phyloP scores from a whole-genome alignment of 2,113 vertebrate species.

The Heloderma charlesbogerti region DNA sequence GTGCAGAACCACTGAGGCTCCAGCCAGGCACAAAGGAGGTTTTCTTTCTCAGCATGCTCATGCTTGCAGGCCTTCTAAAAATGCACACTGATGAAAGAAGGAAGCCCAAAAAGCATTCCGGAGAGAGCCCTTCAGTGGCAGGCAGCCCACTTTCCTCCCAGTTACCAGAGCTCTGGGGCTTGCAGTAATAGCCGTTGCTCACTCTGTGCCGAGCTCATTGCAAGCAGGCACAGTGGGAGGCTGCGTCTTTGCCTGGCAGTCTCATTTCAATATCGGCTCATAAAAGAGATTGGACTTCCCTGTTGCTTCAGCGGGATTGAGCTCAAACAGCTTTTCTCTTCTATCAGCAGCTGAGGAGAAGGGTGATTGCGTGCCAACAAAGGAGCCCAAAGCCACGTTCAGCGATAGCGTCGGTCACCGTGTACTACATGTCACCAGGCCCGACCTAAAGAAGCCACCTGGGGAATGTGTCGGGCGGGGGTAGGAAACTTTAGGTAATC shows the following conservation, averaged over 20 bases:
- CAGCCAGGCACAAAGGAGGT: slow-evolving; percentile 38
- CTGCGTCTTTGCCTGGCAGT: neutral
- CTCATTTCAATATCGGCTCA: slow-evolving; percentile 21
- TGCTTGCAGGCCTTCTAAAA: slow-evolving; percentile 37
- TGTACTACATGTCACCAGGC: too few relatives aligned
- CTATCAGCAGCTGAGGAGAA: neutral
- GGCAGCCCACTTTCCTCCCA: neutral
- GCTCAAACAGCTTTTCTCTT: slow-evolving; percentile 3
- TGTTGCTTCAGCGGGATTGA: neutral
- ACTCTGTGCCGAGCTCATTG: slow-evolving; percentile 10
- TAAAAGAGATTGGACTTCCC: slow-evolving; percentile 5
- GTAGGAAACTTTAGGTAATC: too few relatives aligned
- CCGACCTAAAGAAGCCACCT: neutral
- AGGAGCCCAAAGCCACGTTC: neutral
- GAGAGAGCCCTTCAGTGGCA: slow-evolving; percentile 12
- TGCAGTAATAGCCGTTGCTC: neutral
- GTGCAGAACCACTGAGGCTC: neutral
- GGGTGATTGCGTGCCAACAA: neutral
- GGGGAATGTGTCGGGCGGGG: too few relatives aligned
- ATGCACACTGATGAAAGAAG: slow-evolving; percentile 28
- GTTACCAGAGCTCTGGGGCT: neutral
- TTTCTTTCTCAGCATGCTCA: slow-evolving; percentile 48
- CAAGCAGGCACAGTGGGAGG: slow-evolving; percentile 39
- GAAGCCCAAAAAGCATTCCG: neutral
- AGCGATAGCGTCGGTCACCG: neutral